Base-by-base conservation (phyloP, 2,888 invertebrate genomes). In the Drosophila infuscata region DNA sequence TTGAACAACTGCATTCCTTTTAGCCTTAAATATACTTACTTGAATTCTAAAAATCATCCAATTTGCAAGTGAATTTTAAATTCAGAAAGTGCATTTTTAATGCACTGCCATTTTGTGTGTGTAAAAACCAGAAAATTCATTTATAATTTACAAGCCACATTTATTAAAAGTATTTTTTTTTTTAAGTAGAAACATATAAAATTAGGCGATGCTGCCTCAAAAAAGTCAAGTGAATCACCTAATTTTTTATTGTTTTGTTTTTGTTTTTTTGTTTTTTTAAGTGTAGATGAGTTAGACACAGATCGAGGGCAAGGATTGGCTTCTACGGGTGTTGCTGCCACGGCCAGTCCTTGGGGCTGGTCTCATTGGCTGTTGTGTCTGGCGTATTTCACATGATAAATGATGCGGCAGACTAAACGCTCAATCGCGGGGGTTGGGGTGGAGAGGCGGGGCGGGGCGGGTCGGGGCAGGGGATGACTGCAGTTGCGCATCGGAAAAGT, bases 351-450 rank as follows among this genome's bases (percentile, higher is more conserved):
- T 71, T 72, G 72, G 73, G 77, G 68, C 81, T 62, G 61, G 73
- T 69, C 74, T 71, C 83, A 81, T 81, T 80, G 81, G 81, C 75
- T 79, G 77, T 87, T 87, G 74, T 85, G 89, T 89, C 85, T 89
- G 89, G 84, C 82, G 89, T 82, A 80, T 87, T 85, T 85, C 88
- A 85, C 84, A 85, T 85, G 88, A 85, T 85, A 85, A 89, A 85
- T 85, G 85, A 89, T 85, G 85, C 85, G 82, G 80, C 88, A 75
- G 88, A 77, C 89, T 87, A 89, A 85, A 89, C 89, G 88, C 68
- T 87, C 69, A 68, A 83, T 72, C 70, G 57, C 29, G 20, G 12
- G n/a, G n/a, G 33, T 30, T 54, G 30, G 36, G 33, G 38, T 17
- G 32, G 20, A 15, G 29, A 17, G 33, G 29, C 43, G 29, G 4